Evolutionary conservation across 2,113 vertebrate species (phyloP), one percentile per base, ranked within the genome.

Genomic region (Indicator indicator): DNA sequence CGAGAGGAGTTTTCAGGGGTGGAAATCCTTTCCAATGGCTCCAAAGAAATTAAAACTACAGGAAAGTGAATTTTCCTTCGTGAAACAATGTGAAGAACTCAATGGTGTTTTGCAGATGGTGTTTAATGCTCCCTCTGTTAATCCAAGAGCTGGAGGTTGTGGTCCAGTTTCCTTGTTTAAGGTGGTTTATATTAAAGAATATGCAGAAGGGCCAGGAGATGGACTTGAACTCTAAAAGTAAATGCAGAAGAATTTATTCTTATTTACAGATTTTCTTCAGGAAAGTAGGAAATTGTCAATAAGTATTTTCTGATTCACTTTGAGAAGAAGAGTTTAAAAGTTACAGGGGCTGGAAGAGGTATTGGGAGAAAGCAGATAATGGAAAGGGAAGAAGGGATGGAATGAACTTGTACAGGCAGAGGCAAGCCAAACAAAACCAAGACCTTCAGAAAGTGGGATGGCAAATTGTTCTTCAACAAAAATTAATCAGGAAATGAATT

Each of bases 191-290:
- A 14, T 15, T 14, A 12, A 50, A 26, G 63, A 42, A 20, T 5
- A 12, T 1, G 54, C 32, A 12, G 32, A 28, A 33, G 63, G 27
- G 50, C 50, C 50, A 52, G 50, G 50, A 52, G 23, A 52, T 52
- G 50, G 50, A 52, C 50, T 52, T 55, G 54, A 55, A 15, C 26
- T 36, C 42, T 52, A 23, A 60, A n/a, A 64, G 6, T 50, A 69
- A 79, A n/a, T 0, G 0, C 40, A 38, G 19, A 24, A 58, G 2
- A 12, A 5, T 32, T 13, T 11, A 1, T 17, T 15, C 19, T 56
- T 24, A 15, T 28, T 54, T 6, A 10, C 11, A 58, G 14, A 4
- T 19, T 56, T 72, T 70, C 69, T 40, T 30, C 38, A 44, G 9
- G 38, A 36, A 16, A 40, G 27, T 8, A 42, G 46, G 46, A 30